These are phyloP conservation scores for Chaetura pelagica DNA, from an alignment of 2,113 vertebrate species.

Conservation along the genomic window DNA sequence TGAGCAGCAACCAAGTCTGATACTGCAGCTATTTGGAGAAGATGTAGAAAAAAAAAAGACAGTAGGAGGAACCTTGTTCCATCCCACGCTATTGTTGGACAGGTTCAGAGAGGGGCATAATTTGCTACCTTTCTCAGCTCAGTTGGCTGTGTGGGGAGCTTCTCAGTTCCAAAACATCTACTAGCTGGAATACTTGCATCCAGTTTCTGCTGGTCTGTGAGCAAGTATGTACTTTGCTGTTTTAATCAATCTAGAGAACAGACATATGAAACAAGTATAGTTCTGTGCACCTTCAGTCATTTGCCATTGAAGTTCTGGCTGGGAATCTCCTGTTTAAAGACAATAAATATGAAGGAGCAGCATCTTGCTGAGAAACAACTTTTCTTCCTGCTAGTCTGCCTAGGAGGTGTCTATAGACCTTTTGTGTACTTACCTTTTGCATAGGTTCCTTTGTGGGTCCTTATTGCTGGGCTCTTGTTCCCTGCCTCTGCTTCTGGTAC, in stretches of 20 bases:
- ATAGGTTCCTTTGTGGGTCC: neutral
- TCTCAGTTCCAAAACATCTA: neutral
- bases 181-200: neutral
- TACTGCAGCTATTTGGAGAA: neutral
- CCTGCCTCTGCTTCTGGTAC: neutral
- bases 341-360: neutral
- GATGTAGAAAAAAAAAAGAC: neutral
- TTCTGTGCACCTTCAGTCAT: neutral
- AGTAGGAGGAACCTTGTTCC: neutral
- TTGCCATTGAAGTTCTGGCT: neutral
- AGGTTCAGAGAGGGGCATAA: neutral
- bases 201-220: neutral
- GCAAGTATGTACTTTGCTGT: accelerated
- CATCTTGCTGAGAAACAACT: neutral
- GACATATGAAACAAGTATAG: neutral
- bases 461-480: neutral
- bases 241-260: neutral
- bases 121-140: neutral
- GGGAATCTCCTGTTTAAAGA: neutral
- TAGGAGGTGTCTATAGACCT: accelerated
- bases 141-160: neutral
- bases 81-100: accelerated
- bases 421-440: neutral
- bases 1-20: neutral
- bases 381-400: neutral